phyloP scores from a whole-genome alignment of 1,140 invertebrate species.

The Lepidurus couesii region DNA sequence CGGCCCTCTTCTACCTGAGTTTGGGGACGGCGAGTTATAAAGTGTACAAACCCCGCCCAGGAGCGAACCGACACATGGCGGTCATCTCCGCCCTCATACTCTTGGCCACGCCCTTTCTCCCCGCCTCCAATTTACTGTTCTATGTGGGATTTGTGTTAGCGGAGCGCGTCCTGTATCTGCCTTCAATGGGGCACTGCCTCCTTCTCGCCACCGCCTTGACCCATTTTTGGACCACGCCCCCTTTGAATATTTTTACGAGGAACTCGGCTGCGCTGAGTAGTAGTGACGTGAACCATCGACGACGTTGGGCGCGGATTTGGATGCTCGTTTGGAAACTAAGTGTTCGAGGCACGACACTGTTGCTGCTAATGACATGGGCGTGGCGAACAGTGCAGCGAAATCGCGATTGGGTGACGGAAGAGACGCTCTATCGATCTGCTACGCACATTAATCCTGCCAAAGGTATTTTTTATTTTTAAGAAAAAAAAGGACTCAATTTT shows the following conservation, averaged over 20 bases:
- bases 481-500: not conserved
- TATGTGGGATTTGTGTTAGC: conserved; percentile 96
- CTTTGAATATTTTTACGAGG: not conserved
- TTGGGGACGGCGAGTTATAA: not conserved
- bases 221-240: conserved; percentile 41
- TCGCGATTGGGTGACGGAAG: conserved; percentile 85
- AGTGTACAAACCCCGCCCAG: not conserved
- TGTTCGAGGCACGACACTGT: conserved; percentile 48
- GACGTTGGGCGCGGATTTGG: not conserved
- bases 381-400: conserved; percentile 75
- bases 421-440: conserved; percentile 84
- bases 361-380: conserved; percentile 60
- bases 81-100: not conserved
- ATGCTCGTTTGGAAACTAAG: not conserved
- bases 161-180: conserved; percentile 88
- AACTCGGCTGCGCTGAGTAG: not conserved
- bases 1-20: conserved; percentile 60
- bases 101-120: conserved; percentile 65
- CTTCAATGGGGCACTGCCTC: conserved; percentile 91
- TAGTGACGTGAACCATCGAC: not conserved
- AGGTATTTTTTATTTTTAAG: conserved; percentile 57
- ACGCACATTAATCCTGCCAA: conserved; percentile 90
- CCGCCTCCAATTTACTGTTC: conserved; percentile 88
- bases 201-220: conserved; percentile 69
- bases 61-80: not conserved